phyloP scores from a whole-genome alignment of 2,113 vertebrate genomes.

The Ageneiosus marmoratus region DNA sequence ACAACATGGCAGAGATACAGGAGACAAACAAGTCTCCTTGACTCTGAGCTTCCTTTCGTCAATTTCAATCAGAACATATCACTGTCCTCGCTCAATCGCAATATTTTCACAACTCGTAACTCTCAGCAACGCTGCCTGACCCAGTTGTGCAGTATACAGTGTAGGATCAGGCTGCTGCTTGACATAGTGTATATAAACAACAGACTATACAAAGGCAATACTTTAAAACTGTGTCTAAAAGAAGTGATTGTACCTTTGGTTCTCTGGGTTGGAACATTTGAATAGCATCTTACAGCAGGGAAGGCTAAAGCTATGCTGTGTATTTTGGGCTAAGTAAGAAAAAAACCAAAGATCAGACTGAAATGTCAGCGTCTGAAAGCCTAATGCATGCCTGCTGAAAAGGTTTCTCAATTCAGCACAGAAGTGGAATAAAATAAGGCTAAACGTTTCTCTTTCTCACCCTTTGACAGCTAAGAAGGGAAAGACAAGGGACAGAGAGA shows the following conservation, averaged over 20 bases:
- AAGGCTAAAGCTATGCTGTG: conserved; percentile 15
- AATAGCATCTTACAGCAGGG: conserved; percentile 3
- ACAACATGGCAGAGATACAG: conserved; percentile 33
- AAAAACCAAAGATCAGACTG: conserved; percentile 32
- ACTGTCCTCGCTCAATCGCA: neutral
- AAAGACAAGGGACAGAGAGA: conserved; percentile 24
- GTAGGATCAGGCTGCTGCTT: neutral
- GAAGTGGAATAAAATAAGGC: conserved; percentile 28
- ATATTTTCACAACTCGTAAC: neutral
- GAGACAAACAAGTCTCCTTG: conserved; percentile 24
- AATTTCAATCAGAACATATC: neutral
- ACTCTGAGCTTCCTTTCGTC: conserved; percentile 7
- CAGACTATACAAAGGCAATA: neutral
- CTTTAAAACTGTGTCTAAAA: neutral
- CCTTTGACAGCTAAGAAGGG: conserved; percentile 18
- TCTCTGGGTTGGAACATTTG: neutral
- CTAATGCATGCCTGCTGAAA: conserved; percentile 43
- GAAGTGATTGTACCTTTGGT: neutral
- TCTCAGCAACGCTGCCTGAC: neutral
- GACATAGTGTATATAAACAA: conserved; percentile 9
- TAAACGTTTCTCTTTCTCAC: conserved; percentile 38
- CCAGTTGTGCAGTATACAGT: neutral
- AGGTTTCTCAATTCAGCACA: conserved; percentile 29
- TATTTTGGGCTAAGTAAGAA: conserved; percentile 42
- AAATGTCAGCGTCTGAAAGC: conserved; percentile 46